Evolutionary conservation across 2,888 invertebrate genomes (phyloP), one percentile per base, ranked within the genome.

Genomic region (Tiliacea aurago): DNA sequence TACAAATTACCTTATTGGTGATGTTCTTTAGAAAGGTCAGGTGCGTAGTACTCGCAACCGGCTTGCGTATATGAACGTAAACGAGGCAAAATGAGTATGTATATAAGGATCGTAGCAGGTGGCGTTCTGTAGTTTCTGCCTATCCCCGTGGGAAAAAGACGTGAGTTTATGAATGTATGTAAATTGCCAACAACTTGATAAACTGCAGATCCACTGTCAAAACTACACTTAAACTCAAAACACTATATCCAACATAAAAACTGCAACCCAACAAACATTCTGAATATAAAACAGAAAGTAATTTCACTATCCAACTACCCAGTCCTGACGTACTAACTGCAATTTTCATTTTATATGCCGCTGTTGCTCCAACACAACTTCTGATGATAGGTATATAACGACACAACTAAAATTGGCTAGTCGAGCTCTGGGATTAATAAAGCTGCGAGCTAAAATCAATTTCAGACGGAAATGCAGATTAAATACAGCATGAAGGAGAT

Each of bases 341-440:
- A 76, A 82, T 76, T 74, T 73, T 47, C 64, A 70, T 70, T 58
- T 65, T 68, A 66, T 53, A 63, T 64, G 47, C 59, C 23, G 53
- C 28, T 65, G 66, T 74, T 75, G 56, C 69, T 51, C 61, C 47
- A 28, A 28, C 45, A 53, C 45, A 76, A 73, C 49, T 80, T 56
- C 33, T 37, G 70, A 73, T 68, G 49, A 73, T 67, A 61, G 68
- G 70, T 45, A 63, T 73, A 79, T 73, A 85, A 74, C 77, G 56
- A 41, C n/a, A 62, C 45, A 70, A 75, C 81, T 76, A 78, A 83
- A 83, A 87, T 85, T 85, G 73, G 74, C 76, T 58, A 65, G 81
- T 55, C 70, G 47, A 61, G 62, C 33, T 58, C 59, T 56, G 61
- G 47, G 49, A 69, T 76, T 80, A 76, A 81, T 87, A 70, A 85